Base-by-base conservation (phyloP, 2,113 vertebrate species). In the Chaetorhynchus papuensis region DNA sequence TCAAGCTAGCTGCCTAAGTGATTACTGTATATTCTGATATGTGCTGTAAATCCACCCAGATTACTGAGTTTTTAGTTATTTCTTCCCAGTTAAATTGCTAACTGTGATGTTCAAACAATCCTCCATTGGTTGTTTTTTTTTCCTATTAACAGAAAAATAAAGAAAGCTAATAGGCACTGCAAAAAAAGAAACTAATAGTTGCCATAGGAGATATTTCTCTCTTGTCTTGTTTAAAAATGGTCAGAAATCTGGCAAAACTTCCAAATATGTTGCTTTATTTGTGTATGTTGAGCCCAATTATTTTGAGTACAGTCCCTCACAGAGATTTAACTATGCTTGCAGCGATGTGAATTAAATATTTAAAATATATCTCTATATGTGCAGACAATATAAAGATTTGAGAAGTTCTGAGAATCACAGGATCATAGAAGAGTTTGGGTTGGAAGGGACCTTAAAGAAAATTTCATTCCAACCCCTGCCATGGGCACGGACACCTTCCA, bases 301-400 rank as follows among this genome's bases (percentile, higher is more conserved):
- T 69, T 59, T 50, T 81, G 11, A 44, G 7, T 35, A 39, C 7
- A 41, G 18, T 22, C 5, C 7, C 11, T 57, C 13, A 35, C 4
- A 59, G 15, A 54, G 14, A 54, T 85, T n/a, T 53, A 74, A 11
- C 27, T 47, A 3, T 23, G 22, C 5, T 84, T 2, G 0, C 24
- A 49, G 23, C 1, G 5, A 6, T 1, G 1, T 21, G 15, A 17
- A n/a, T n/a, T 56, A 10, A 6, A 27, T 6, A 37, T 64, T 77
- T 54, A 59, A 39, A 64, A 8, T 53, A 3, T 26, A 30, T 44
- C 4, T 49, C 10, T 57, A 2, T 11, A 31, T 24, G 2, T 45
- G 31, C 5, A 68, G 10, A 41, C 14, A 42, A 39, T 26, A 41
- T 21, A 27, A 87, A 61, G 15, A 61, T 50, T 76, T 83, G 30